Conservation (phyloP, 2,888 invertebrate species). For the Chirona hameri region DNA sequence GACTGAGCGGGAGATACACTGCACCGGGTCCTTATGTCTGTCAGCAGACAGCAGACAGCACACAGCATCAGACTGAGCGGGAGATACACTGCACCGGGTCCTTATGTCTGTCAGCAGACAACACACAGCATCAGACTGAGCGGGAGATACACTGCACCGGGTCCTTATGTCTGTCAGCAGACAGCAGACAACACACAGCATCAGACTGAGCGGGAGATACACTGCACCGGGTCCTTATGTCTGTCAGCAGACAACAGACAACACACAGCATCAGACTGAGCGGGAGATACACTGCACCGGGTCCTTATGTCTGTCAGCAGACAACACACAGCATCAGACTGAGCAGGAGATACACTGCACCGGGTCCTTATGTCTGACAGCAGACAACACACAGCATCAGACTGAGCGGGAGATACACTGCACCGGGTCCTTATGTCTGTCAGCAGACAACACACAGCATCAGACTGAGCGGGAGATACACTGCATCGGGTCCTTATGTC, state of each 20-base stretch:
- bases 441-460: slow-evolving; percentile 56
- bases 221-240: slow-evolving; percentile 93
- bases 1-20: too few species aligned
- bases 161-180: slow-evolving; percentile 80
- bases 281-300: too few species aligned
- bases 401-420: slow-evolving; percentile 89
- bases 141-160: slow-evolving; percentile 91
- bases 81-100: slow-evolving; percentile 90
- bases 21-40: too few species aligned
- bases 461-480: slow-evolving; percentile 85
- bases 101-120: slow-evolving; percentile 65
- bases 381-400: slow-evolving; percentile 60
- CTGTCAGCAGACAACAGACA: slow-evolving; percentile 53
- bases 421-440: slow-evolving; percentile 89
- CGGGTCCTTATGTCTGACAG: slow-evolving; percentile 82
- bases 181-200: slow-evolving; percentile 52
- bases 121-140: slow-evolving; percentile 69
- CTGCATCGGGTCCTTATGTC: slow-evolving; percentile 93
- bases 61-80: slow-evolving; percentile 85
- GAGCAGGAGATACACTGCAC: slow-evolving; percentile 90
- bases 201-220: slow-evolving; percentile 84
- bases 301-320: too few species aligned
- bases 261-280: too few species aligned
- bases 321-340: slow-evolving; percentile 87
- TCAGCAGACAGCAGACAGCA: slow-evolving; percentile 79